These are phyloP conservation scores for Chloroceryle aenea DNA, from an alignment of 2,113 vertebrate species.

Conservation along the genomic window DNA sequence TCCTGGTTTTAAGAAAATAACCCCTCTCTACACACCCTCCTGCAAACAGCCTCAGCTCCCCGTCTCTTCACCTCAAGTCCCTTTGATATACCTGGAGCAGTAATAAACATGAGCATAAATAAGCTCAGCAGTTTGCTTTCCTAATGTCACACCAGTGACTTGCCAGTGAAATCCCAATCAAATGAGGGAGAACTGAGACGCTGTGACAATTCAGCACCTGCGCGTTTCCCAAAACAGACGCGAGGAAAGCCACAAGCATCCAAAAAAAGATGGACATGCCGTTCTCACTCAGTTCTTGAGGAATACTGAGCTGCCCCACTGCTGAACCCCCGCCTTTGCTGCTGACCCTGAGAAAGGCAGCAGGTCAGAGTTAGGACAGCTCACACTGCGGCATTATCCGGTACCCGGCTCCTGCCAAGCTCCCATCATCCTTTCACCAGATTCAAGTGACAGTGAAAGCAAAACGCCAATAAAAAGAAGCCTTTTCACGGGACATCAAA, in stretches of 20 bases:
- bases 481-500: not conserved
- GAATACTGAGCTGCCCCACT: not conserved
- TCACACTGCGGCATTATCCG: not conserved
- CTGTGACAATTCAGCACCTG: not conserved
- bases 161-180: not conserved
- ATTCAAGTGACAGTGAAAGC: not conserved
- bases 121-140: not conserved
- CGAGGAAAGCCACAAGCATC: not conserved
- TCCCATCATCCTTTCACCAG: not conserved
- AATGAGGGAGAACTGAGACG: not conserved
- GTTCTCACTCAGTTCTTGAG: not conserved
- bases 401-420: not conserved
- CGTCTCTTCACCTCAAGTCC: not conserved
- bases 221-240: accelerated
- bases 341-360: too few species aligned
- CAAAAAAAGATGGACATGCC: not conserved
- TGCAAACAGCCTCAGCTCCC: not conserved
- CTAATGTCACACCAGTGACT: not conserved
- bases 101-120: not conserved
- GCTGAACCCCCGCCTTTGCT: too few species aligned
- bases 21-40: not conserved
- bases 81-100: not conserved
- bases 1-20: not conserved
- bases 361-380: not conserved
- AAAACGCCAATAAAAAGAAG: not conserved